phyloP scores from a whole-genome alignment of 2,113 vertebrate species.

The Triplophysa rosa region DNA sequence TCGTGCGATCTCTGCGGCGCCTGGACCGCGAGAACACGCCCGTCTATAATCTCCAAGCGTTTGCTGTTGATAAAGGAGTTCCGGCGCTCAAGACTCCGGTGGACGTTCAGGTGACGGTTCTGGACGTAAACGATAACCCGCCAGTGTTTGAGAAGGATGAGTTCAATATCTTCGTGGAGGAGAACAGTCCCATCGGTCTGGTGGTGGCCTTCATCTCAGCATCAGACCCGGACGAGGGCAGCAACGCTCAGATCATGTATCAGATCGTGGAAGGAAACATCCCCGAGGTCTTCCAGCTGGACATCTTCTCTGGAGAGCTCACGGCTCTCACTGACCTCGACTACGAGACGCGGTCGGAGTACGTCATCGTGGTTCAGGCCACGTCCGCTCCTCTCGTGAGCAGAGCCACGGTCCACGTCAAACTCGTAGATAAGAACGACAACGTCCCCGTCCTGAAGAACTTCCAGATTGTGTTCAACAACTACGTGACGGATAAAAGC shows the following conservation, averaged over 20 bases:
- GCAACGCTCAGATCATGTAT: slow-evolving; percentile 97
- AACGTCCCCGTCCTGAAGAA: slow-evolving; percentile 88
- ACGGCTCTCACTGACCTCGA: slow-evolving; percentile 89
- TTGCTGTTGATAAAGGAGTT: slow-evolving; percentile 88
- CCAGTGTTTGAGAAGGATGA: slow-evolving; percentile 92
- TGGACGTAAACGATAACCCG: slow-evolving; percentile 95
- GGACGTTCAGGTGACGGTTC: slow-evolving; percentile 83
- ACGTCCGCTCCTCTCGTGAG: slow-evolving; percentile 94
- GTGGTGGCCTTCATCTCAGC: slow-evolving; percentile 89
- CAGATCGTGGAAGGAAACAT: slow-evolving; percentile 98
- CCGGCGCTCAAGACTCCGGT: slow-evolving; percentile 82
- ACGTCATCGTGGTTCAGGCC: slow-evolving; percentile 92
- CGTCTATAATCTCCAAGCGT: slow-evolving; percentile 81
- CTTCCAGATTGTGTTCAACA: slow-evolving; percentile 98
- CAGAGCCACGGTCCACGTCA: slow-evolving; percentile 89
- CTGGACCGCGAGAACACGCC: slow-evolving; percentile 92
- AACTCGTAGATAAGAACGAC: slow-evolving; percentile 89
- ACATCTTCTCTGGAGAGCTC: slow-evolving; percentile 95
- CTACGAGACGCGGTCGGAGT: slow-evolving; percentile 86
- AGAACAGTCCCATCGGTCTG: slow-evolving; percentile 93
- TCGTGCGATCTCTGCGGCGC: slow-evolving; percentile 86
- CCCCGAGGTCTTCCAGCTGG: slow-evolving; percentile 93
- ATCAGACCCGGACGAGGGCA: slow-evolving; percentile 92
- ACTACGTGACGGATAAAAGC: slow-evolving; percentile 90
- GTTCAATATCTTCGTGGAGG: slow-evolving; percentile 92